Evolutionary conservation across 2,113 vertebrate species (phyloP), one percentile per base, ranked within the genome.

Genomic region (Microtus pennsylvanicus): DNA sequence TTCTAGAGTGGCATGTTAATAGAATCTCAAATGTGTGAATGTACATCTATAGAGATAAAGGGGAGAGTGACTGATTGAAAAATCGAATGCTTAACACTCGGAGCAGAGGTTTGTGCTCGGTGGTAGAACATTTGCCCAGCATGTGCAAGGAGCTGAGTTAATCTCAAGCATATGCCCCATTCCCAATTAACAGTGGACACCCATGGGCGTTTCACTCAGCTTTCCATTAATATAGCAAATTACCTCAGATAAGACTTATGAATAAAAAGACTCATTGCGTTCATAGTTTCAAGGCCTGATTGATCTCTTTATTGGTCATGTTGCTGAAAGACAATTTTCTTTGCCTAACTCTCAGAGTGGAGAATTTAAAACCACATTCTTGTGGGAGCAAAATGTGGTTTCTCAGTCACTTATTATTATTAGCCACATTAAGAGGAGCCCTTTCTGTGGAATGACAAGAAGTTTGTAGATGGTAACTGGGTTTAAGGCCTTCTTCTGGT

Each of bases 341-440:
- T 42, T 63, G 55, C n/a, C 55, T 63, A 19, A 50, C 45, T 87
- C 65, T 87, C 33, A 52, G 77, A 80, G 52, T 91, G 67, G 21
- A 93, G 28, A 91, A 38, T 38, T 87, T 69, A 55, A 76, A 78
- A 47, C 24, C 5, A 8, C 24, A 17, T 7, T 58, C 24, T 87
- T 83, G 38, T 21, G 77, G 63, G 35, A 42, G 3, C 82, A 90
- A 87, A 94, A 63, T 21, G 21, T 90, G 69, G 75, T 83, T 42
- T 78, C 12, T 17, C 69, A 94, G 80, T n/a, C 47, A 83, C 55
- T 7, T 16, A 38, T 61, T 33, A 70, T n/a, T 42, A 74, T 74
- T 21, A 74, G 16, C n/a, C 69, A 90, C 33, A 55, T 93, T 83
- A 94, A 76, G n/a, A 80, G 80, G 80, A 87, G 89, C 50, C 80